Conservation (phyloP, 2,797 vertebrate genomes). For the Phataginus tetradactyla region DNA sequence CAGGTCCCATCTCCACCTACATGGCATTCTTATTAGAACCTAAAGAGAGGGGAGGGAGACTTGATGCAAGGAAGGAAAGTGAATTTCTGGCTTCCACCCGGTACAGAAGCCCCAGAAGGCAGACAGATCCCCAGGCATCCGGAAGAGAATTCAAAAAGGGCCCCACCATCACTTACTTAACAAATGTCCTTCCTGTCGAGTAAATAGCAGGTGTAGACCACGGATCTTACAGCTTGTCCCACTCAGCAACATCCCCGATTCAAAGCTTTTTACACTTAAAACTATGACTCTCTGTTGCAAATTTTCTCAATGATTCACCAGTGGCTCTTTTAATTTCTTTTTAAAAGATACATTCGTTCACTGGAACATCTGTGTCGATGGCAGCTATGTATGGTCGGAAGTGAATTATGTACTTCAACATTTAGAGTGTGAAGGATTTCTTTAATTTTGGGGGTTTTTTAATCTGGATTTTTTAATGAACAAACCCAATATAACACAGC, state of each 20-base stretch:
- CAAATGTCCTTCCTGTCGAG: background rate
- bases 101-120: background rate
- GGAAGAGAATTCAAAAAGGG: background rate
- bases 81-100: background rate
- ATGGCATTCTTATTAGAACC: background rate
- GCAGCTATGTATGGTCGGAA: background rate
- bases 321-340: background rate
- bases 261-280: background rate
- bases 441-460: background rate
- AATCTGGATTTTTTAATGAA: conserved; percentile 41
- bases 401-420: conserved; percentile 1
- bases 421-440: background rate
- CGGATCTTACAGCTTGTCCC: background rate
- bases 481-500: background rate
- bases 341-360: background rate
- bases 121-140: background rate
- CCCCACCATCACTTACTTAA: background rate
- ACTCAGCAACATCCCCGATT: background rate
- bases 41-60: background rate
- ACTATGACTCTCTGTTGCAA: background rate
- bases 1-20: background rate
- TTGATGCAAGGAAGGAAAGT: background rate
- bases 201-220: background rate
- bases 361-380: background rate
- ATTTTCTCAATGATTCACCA: background rate